Evolutionary conservation across 1,140 invertebrate species (phyloP).

Genomic region (Asobara japonica): DNA sequence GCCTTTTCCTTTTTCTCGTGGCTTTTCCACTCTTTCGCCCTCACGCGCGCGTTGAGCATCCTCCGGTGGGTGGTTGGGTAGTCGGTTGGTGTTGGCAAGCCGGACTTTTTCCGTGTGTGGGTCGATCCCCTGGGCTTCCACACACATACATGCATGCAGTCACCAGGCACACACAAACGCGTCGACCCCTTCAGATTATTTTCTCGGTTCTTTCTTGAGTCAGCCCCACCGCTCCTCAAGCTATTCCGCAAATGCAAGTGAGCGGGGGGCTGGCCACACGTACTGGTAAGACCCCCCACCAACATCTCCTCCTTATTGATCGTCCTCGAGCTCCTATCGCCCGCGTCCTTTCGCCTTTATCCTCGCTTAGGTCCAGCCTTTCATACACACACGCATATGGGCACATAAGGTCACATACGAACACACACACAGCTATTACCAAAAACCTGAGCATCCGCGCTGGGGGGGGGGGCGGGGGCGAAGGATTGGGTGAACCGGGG

Average conservation of each 20-base stretch:
- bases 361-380: conserved; percentile 62
- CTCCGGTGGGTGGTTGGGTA: conserved; percentile 31
- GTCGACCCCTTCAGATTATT: conserved; percentile 61
- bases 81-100: conserved; percentile 2
- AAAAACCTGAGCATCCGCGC: not conserved
- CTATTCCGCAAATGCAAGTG: conserved; percentile 38
- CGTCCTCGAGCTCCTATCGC: conserved; percentile 60
- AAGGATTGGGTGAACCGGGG: too few species aligned
- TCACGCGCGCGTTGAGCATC: conserved; percentile 47
- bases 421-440: not conserved
- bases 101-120: conserved; percentile 19
- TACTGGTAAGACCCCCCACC: conserved; percentile 64
- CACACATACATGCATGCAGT: not conserved
- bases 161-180: conserved; percentile 40
- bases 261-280: conserved; percentile 56
- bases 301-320: conserved; percentile 65
- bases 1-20: conserved; percentile 28
- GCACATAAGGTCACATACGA: not conserved
- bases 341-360: conserved; percentile 63
- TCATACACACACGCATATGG: not conserved
- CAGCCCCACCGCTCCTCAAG: conserved; percentile 57
- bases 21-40: conserved; percentile 36
- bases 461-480: not conserved
- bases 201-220: conserved; percentile 66
- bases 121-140: not conserved